A percentile compares a stretch with the other conserved stretches of the same genome.
phyloP scores from a whole-genome alignment of 2,797 vertebrate genomes.

The Anguilla anguilla region DNA sequence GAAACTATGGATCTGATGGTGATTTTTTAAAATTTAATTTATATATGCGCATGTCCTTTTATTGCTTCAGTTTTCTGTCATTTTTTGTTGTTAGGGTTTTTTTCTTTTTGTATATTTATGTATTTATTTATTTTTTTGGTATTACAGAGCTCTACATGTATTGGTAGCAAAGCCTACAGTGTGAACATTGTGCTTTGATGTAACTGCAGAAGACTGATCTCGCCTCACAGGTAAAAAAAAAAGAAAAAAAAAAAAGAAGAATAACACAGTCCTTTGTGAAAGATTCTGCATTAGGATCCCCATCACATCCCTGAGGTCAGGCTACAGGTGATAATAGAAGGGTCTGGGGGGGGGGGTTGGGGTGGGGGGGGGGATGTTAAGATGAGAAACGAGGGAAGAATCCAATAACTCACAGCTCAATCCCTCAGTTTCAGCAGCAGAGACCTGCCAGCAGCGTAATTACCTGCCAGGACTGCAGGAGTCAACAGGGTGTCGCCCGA shows the following conservation, averaged over 20 bases:
- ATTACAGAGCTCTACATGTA: neutral
- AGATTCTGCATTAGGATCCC: neutral
- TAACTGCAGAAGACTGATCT: neutral
- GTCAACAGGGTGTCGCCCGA: conserved; percentile 60
- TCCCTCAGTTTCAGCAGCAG: neutral
- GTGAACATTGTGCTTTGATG: neutral
- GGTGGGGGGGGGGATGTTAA: neutral
- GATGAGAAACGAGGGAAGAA: neutral
- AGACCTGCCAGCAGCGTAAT: neutral
- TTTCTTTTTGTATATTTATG: no score
- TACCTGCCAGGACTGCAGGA: conserved; percentile 32
- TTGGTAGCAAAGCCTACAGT: neutral
- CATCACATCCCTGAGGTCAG: neutral
- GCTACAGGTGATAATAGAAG: neutral
- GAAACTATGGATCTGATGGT: neutral
- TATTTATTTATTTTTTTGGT: neutral
- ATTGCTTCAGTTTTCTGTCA: neutral
- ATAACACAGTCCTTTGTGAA: neutral
- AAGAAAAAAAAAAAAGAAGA: neutral
- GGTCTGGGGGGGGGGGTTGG: neutral
- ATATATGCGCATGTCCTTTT: neutral
- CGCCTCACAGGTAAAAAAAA: neutral
- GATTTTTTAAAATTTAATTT: neutral
- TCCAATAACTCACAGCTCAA: neutral
- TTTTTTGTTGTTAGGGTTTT: neutral